A percentile compares a stretch with the other conserved stretches of the same genome.
Evolutionary conservation across 2,888 invertebrate genomes (phyloP).

Genomic region (Nemoura dubitans): DNA sequence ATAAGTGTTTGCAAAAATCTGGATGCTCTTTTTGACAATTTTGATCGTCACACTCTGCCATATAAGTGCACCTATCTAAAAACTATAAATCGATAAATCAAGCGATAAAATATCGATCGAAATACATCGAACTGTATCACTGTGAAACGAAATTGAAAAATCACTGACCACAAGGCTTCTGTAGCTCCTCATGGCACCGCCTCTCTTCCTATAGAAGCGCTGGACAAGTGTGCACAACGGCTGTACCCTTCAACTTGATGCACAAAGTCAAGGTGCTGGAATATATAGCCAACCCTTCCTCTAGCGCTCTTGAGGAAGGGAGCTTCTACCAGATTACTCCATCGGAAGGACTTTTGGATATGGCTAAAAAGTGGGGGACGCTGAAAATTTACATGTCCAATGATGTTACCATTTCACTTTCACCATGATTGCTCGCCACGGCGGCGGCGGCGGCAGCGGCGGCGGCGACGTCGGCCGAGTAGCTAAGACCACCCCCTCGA

Average conservation of each 20-base stretch:
- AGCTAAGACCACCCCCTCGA: conserved; percentile 31
- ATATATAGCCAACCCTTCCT: conserved; percentile 47
- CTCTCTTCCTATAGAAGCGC: conserved; percentile 40
- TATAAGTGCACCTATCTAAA: neutral
- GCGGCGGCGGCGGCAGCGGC: neutral
- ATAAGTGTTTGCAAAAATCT: no score
- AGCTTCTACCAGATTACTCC: neutral
- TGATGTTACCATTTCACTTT: conserved; percentile 39
- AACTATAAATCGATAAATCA: neutral
- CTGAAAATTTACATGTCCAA: conserved; percentile 33
- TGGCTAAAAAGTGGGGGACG: conserved; percentile 19
- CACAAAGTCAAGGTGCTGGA: conserved; percentile 10
- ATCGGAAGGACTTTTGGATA: conserved; percentile 8
- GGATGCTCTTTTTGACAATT: no score
- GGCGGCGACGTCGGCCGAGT: neutral
- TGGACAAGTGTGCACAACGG: conserved; percentile 35
- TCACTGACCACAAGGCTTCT: conserved; percentile 50
- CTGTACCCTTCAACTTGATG: conserved; percentile 36
- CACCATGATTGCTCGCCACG: conserved; percentile 23
- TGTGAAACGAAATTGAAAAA: neutral
- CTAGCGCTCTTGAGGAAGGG: conserved; percentile 38
- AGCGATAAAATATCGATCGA: neutral
- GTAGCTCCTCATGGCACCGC: conserved; percentile 48
- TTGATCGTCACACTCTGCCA: neutral
- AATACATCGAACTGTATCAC: neutral